Conservation (phyloP, 37 sponge, comb jelly and placozoan genomes). For the Geodia barretti region DNA sequence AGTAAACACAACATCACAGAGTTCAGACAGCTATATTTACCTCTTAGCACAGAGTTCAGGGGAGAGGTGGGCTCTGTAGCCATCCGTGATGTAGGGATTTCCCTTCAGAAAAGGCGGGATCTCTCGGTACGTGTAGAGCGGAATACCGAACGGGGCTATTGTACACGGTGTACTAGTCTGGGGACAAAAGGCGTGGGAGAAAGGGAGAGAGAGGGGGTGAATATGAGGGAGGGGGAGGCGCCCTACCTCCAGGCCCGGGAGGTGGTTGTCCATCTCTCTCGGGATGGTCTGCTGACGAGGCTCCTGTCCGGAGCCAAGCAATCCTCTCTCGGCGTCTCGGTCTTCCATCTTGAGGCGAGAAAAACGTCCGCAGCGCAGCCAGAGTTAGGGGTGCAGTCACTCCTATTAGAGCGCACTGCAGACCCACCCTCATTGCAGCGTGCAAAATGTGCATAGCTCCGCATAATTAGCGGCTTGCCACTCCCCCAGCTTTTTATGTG, state of each 20-base stretch:
- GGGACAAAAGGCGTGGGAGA: neutral
- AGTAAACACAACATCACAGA: no score
- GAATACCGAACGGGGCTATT: conserved; percentile 42
- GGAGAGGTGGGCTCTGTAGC: conserved; percentile 76
- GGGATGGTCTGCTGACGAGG: neutral
- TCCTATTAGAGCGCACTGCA: no score
- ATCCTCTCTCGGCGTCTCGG: neutral
- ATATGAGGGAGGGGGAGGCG: no score
- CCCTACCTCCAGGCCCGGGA: no score
- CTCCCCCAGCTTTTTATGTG: no score
- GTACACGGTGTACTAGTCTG: neutral
- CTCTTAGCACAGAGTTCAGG: conserved; percentile 67
- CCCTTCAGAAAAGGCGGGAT: conserved; percentile 74
- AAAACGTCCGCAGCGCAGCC: no score
- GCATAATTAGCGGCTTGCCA: no score
- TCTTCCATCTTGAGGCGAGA: conserved; percentile 9
- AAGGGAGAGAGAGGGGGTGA: neutral
- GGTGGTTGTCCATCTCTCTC: neutral
- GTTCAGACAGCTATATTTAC: no score
- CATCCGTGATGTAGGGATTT: conserved; percentile 84
- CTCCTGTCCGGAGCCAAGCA: neutral
- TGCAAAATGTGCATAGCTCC: no score
- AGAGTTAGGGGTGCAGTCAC: no score
- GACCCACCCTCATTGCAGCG: no score
- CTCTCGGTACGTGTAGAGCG: conserved; percentile 64